Evolutionary conservation across 2,113 vertebrate genomes (phyloP).

Genomic region (Taxidea taxus): DNA sequence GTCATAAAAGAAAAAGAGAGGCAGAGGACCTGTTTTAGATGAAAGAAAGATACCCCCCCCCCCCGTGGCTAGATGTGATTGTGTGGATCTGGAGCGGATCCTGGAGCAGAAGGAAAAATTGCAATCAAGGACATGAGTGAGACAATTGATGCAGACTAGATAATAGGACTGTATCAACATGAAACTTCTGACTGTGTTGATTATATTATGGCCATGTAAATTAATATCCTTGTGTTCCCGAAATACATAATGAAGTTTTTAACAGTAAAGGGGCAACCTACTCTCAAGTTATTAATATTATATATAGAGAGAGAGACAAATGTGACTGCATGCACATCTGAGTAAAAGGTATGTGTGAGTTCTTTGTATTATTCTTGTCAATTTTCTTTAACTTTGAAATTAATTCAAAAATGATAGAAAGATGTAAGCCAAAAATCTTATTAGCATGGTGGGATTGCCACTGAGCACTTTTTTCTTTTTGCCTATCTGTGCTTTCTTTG

Average conservation of each 20-base stretch:
- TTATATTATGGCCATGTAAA: background rate
- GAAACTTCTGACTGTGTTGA: background rate
- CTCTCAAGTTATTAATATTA: background rate
- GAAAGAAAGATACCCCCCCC: background rate
- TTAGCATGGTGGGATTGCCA: background rate
- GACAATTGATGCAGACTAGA: background rate
- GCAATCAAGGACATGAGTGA: background rate
- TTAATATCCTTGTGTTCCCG: background rate
- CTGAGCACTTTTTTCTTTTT: background rate
- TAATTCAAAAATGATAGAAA: background rate
- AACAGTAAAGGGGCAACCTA: background rate
- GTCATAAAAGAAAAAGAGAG: background rate
- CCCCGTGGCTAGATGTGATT: background rate
- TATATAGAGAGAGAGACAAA: background rate
- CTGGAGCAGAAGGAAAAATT: background rate
- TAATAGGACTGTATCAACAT: background rate
- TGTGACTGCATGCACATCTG: no score
- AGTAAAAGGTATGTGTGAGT: background rate
- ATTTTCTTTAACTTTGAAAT: conserved; percentile 13
- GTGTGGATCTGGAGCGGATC: background rate
- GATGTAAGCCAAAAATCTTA: background rate
- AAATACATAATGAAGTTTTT: background rate
- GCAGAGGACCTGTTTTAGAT: background rate
- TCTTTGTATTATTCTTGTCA: background rate
- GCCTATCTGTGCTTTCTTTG: background rate